Percentiles rank a stretch among this genome's conserved stretches.
These are phyloP conservation scores for Microtus montanus DNA, from an alignment of 2,113 vertebrate species.

Conservation along the genomic window DNA sequence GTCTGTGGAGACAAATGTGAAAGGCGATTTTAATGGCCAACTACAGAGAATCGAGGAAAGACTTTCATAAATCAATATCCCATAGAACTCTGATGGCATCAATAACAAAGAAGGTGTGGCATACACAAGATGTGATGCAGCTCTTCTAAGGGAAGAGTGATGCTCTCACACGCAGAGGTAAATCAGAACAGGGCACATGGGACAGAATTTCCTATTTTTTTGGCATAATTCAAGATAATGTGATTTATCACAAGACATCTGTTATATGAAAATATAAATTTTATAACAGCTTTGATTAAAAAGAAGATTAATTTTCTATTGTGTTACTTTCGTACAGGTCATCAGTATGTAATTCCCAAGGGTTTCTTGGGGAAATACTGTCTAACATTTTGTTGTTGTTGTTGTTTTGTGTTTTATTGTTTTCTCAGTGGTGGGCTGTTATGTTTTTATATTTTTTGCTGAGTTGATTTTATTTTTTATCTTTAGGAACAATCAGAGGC, in stretches of 20 bases:
- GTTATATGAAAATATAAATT: neutral
- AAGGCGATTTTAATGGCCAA: neutral
- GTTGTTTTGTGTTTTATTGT: neutral
- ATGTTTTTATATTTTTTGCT: neutral
- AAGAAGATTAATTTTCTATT: neutral
- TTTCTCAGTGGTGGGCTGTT: neutral
- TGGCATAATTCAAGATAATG: neutral
- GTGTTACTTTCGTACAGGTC: neutral
- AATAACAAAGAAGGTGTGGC: neutral
- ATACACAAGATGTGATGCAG: neutral
- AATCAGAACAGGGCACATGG: neutral
- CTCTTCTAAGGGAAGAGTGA: neutral
- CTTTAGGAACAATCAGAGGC: neutral
- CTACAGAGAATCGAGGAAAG: neutral
- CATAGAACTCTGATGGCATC: neutral
- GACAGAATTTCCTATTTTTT: neutral
- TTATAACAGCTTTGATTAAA: neutral
- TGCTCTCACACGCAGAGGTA: neutral
- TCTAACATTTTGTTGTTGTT: neutral
- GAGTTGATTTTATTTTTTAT: neutral
- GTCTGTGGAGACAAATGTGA: neutral
- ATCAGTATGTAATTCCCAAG: neutral
- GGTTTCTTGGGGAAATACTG: neutral
- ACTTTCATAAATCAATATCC: neutral
- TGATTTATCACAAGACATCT: neutral